Base-by-base conservation (phyloP, 37 sponge, comb jelly and placozoan species). In the Ephydatia muelleri region DNA sequence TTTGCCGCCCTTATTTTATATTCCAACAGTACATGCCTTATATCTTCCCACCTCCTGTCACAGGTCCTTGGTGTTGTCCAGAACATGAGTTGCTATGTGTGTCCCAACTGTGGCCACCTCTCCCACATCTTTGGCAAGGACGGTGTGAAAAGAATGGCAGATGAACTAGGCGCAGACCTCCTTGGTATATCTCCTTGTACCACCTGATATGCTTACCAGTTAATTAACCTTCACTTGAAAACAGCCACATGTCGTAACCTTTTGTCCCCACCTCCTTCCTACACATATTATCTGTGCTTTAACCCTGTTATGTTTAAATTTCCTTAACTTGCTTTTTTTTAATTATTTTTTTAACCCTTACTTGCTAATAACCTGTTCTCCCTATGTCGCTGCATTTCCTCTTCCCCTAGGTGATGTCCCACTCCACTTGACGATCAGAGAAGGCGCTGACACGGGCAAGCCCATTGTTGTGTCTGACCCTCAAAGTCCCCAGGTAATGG, bases 51-150 rank as follows among this genome's bases (percentile, higher is more conserved):
- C 43, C 11, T 36, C 25, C 64, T 49, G 1, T 33, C 26, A 21
- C 21, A 95, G 93, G 93, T 99, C 3, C 28, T 97, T 30, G 99
- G 99, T 49, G 73, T 95, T 5, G 87, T 99, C 0, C 88, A 97
- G 77, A 99, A 99, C 78, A 99, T 99, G 99, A 95, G 95, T 72
- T 79, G 69, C 27, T 97, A 86, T 66, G 75, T 83, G 0, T 99
- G 99, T 76, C 88, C 95, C 22, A 83, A 91, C 47, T 99, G 99
- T 89, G 88, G 90, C 5, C 90, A 93, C 34, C 28, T 33, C 8
- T 72, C 88, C 0, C 83, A 91, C 85, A 87, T 97, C 26, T 99
- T 97, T 87, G 97, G 99, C 21, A 66, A 87, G 31, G 89, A 89
- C 72, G 96, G 96, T 48, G 97, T 84, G 12, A 14, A 25, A 0